A percentile compares a stretch with the other conserved stretches of the same genome.
phyloP scores from a whole-genome alignment of 2,797 vertebrate genomes.

The Avahi laniger region DNA sequence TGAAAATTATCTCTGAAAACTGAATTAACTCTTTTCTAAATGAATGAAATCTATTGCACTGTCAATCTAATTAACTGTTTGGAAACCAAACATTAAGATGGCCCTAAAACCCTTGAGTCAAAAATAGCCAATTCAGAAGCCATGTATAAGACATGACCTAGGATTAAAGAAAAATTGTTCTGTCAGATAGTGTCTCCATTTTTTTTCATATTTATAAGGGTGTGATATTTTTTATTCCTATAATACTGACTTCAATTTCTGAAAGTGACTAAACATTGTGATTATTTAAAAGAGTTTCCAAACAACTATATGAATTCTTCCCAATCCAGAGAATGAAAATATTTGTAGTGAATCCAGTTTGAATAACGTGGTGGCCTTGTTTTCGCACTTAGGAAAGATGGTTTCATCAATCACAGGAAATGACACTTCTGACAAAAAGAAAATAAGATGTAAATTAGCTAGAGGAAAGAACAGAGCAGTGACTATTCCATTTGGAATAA shows the following conservation, averaged over 20 bases:
- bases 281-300: constrained; percentile 79
- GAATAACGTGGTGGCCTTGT: constrained; percentile 74
- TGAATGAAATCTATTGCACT: constrained; percentile 36
- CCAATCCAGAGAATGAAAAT: constrained; percentile 81
- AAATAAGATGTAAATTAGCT: constrained; percentile 80
- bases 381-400: constrained; percentile 78
- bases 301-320: constrained; percentile 81
- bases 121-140: not conserved
- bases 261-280: constrained; percentile 79
- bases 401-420: constrained; percentile 75
- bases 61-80: constrained; percentile 20
- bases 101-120: constrained; percentile 21
- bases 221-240: constrained; percentile 62
- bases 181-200: not conserved
- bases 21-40: not conserved
- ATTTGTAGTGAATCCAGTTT: constrained; percentile 80
- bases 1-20: constrained; percentile 57
- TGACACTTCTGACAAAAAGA: constrained; percentile 80
- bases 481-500: constrained; percentile 68
- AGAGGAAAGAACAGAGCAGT: constrained; percentile 67
- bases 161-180: constrained; percentile 5
- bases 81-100: constrained; percentile 2
- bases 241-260: constrained; percentile 81
- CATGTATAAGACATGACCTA: not conserved
- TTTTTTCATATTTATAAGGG: constrained; percentile 11